phyloP scores from a whole-genome alignment of 2,113 vertebrate species.

The Gasterosteus aculeatus region DNA sequence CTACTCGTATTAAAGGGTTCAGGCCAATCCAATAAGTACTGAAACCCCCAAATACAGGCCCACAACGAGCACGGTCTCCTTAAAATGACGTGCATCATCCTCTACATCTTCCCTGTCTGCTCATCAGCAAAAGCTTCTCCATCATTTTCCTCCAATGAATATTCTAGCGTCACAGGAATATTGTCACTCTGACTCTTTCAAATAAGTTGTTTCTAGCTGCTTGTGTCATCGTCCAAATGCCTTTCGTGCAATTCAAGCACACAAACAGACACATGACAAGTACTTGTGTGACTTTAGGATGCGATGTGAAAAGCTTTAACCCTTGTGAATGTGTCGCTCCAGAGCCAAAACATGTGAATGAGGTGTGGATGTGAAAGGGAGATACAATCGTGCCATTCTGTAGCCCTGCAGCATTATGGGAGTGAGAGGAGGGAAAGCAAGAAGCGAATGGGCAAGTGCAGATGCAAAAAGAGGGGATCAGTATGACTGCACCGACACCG shows the following conservation, averaged over 20 bases:
- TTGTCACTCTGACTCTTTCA: constrained; percentile 10
- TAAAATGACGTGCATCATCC: constrained; percentile 5
- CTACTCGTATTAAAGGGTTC: background rate
- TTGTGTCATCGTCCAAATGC: constrained; percentile 15
- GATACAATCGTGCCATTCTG: constrained; percentile 71
- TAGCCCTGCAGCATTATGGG: constrained; percentile 66
- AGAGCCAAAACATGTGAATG: constrained; percentile 44
- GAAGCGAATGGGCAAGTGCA: constrained; percentile 36
- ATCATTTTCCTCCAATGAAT: background rate
- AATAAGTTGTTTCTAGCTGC: constrained; percentile 10
- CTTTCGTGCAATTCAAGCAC: background rate
- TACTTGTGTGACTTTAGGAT: constrained; percentile 8
- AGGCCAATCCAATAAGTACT: background rate
- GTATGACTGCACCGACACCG: constrained; percentile 41
- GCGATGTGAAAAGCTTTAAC: constrained; percentile 46
- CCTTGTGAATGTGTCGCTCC: constrained; percentile 15
- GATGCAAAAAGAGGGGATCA: constrained; percentile 26
- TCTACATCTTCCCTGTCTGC: background rate
- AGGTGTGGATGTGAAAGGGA: constrained; percentile 8
- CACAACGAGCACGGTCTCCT: constrained; percentile 12
- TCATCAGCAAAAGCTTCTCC: constrained; percentile 11
- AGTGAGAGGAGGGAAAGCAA: constrained; percentile 40
- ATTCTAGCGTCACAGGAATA: constrained; percentile 3
- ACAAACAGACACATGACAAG: background rate
- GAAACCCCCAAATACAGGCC: constrained; percentile 26